These are phyloP conservation scores for Haemorhous mexicanus DNA, from an alignment of 2,113 vertebrate species.

Conservation along the genomic window DNA sequence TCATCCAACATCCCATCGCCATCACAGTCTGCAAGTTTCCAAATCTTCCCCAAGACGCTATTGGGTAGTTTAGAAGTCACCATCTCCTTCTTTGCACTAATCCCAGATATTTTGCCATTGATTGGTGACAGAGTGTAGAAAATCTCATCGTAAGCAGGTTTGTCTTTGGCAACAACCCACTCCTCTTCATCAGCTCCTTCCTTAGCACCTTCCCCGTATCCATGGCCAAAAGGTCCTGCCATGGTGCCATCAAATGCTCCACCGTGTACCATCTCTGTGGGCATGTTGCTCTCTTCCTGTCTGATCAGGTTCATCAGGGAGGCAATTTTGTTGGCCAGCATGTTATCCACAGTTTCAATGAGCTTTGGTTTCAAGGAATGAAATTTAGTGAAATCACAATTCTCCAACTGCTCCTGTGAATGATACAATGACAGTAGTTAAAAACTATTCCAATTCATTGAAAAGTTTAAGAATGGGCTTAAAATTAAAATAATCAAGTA, in stretches of 20 bases:
- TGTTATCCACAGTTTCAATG: conserved; percentile 93
- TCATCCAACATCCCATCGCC: conserved; percentile 94
- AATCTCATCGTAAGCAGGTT: conserved; percentile 94
- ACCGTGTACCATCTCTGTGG: conserved; percentile 83
- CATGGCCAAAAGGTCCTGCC: conserved; percentile 91
- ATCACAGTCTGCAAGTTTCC: conserved; percentile 95
- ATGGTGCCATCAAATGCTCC: conserved; percentile 93
- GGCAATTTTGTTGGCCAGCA: conserved; percentile 90
- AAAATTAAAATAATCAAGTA: background rate
- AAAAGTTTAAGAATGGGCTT: background rate
- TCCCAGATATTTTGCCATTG: conserved; percentile 92
- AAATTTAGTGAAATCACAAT: conserved; percentile 94
- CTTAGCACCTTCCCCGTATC: conserved; percentile 92
- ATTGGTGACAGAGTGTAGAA: conserved; percentile 93
- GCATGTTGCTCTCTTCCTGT: conserved; percentile 88
- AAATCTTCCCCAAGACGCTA: conserved; percentile 95
- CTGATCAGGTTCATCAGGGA: conserved; percentile 88
- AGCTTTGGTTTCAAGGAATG: conserved; percentile 92
- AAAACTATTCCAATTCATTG: background rate
- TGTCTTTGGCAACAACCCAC: conserved; percentile 94
- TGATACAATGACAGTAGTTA: background rate
- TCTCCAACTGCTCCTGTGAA: conserved; percentile 87
- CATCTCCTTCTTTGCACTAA: conserved; percentile 97
- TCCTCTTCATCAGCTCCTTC: conserved; percentile 91
- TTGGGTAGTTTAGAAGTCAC: conserved; percentile 94